phyloP scores from a whole-genome alignment of 2,113 vertebrate genomes.

The Oryzias curvinotus region DNA sequence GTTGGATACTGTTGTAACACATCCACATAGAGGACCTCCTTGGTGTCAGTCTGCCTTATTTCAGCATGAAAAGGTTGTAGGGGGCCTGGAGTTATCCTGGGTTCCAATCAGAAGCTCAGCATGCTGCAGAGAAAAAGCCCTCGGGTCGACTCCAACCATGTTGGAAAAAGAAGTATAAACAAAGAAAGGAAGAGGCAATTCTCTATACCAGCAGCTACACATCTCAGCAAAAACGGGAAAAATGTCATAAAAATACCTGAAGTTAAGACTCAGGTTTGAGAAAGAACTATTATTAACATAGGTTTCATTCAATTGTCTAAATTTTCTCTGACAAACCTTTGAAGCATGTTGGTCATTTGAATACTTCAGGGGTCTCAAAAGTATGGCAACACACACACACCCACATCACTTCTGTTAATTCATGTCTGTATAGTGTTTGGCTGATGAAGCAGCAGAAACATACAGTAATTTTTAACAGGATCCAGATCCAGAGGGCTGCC shows the following conservation, averaged over 20 bases:
- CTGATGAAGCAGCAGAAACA: no score
- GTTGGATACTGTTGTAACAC: conserved; percentile 6
- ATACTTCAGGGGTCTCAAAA: not conserved
- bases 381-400: no score
- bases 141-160: conserved; percentile 51
- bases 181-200: conserved; percentile 18
- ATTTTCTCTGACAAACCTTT: not conserved
- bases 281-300: conserved; percentile 8
- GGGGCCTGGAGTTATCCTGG: conserved; percentile 48
- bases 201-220: conserved; percentile 43
- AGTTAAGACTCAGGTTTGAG: conserved; percentile 33
- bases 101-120: conserved; percentile 69
- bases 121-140: conserved; percentile 48
- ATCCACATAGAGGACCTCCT: conserved; percentile 43
- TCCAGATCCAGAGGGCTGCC: no score
- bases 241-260: conserved; percentile 39
- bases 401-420: no score
- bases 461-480: no score
- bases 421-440: no score
- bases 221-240: conserved; percentile 46
- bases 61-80: conserved; percentile 38
- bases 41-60: conserved; percentile 41
- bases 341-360: conserved; percentile 1
- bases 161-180: conserved; percentile 18
- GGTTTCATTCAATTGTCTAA: conserved; percentile 3